Base-by-base conservation (phyloP, 37 sponge, comb jelly and placozoan genomes). In the Halisarca cf. caerulea region DNA sequence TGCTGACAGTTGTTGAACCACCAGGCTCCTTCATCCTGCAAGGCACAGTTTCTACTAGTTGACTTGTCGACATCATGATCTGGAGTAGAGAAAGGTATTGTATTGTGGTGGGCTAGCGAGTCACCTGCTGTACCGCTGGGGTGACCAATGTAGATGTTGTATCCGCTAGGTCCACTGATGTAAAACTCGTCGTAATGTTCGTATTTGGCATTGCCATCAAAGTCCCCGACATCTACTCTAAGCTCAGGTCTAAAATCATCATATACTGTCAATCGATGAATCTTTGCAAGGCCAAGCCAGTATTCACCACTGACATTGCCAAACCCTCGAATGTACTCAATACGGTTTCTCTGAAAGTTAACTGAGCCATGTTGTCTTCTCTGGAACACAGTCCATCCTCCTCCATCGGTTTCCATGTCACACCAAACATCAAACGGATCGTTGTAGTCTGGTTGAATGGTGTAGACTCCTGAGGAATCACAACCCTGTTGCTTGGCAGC, bases 321-420 rank as follows among this genome's bases (percentile, higher is more conserved):
- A 7, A 80, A 80, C 5, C 81, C 81, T 37, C 40, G 58, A 57
- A 80, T 37, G 59, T 80, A 80, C 21, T 80, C 81, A 15, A 39
- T 54, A 9, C 81, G 37, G 4, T 80, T 80, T 25, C 81, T 6
- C 37, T 57, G 7, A 34, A 80, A 80, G 38, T 80, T 80, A 18
- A 39, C 81, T 35, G 59, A 30, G 1, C 81, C 59, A 7, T 80
- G 59, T 24, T 55, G 59, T 25, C 81, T 24, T 1, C 81, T 33
- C 40, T 80, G 81, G 60, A 80, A 80, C 39, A 80, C 59, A 1
- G 81, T 55, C 81, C 81, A 80, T 14, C 81, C 81, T 35, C 81
- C 81, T 15, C 59, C 59, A 59, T 80, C 81, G 15, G 81, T 80
- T 15, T 24, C 39, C 81, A 35, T 25, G 59, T 80, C 81, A 59